Conservation (phyloP, 2,113 vertebrate genomes). For the Otis tarda region DNA sequence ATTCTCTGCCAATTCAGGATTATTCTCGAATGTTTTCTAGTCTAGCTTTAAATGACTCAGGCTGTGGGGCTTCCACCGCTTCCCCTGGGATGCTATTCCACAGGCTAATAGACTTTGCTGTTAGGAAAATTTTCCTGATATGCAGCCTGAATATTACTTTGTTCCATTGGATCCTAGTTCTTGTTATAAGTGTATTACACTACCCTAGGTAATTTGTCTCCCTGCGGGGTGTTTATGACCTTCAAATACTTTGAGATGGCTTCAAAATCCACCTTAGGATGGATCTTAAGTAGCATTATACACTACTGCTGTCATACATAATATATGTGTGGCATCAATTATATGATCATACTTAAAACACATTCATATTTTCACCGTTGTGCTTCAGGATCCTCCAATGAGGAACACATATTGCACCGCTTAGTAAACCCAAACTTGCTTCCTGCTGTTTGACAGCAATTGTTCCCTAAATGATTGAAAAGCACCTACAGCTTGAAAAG, state of each 20-base stretch:
- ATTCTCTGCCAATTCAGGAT: constrained; percentile 65
- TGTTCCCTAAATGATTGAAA: background rate
- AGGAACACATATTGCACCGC: background rate
- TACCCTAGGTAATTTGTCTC: constrained; percentile 40
- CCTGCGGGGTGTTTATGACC: constrained; percentile 53
- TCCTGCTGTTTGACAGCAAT: constrained; percentile 9
- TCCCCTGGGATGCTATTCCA: constrained; percentile 54
- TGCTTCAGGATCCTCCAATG: background rate
- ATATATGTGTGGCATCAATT: background rate
- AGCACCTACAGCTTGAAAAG: background rate
- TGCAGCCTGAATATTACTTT: constrained; percentile 53
- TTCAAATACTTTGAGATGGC: constrained; percentile 44
- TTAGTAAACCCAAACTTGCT: background rate
- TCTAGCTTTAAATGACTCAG: constrained; percentile 71
- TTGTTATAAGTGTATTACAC: constrained; percentile 17
- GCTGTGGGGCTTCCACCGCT: constrained; percentile 61
- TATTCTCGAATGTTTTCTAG: constrained; percentile 71
- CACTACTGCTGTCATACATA: background rate
- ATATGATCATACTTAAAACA: constrained; percentile 12
- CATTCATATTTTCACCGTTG: background rate
- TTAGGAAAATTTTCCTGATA: constrained; percentile 59
- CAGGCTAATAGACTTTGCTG: constrained; percentile 44
- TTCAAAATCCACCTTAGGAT: constrained; percentile 44
- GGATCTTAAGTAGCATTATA: background rate
- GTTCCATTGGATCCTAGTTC: constrained; percentile 31